Evolutionary conservation across 2,797 vertebrate species (phyloP), one percentile per base, ranked within the genome.

Genomic region (Sarcophilus harrisii): DNA sequence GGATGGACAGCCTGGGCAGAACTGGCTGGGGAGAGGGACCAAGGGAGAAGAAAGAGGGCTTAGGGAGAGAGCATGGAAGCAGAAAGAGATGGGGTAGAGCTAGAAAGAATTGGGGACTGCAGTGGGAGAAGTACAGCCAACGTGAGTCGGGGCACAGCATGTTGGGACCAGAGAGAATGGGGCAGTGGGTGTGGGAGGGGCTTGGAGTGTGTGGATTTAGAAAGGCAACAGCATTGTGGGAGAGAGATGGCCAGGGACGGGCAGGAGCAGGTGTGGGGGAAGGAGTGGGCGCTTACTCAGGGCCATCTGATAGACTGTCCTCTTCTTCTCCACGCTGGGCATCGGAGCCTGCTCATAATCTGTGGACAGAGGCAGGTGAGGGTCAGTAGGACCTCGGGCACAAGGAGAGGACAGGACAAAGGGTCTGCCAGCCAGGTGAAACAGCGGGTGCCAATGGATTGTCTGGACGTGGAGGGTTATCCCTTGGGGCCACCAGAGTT

Each of bases 251-350:
- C 52, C 45, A 90, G 87, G 24, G 29, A 57, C 1, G 2, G 21
- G 5, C 14, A n/a, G 66, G 54, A 55, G 38, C 10, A 66, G 54
- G 38, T 1, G 38, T 38, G 38, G 28, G 3, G 30, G 1, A 54
- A 55, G 91, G 29, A 28, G 21, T 59, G 11, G 13, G 11, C 58
- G 90, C 99, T 99, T 99, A 99, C 99, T 99, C 98, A 99, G 97
- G 97, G 99, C 99, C 99, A 99, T 99, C 98, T 99, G 99, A 98
- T 99, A 99, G 98, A 99, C 99, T 30, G 99, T 99, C 98, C 99
- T 98, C 98, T 99, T 99, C 98, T 99, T 99, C 98, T 99, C 99
- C 92, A 99, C 99, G 97, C 99, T 98, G 95, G 98, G 97, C 94
- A 97, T 99, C 97, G 99, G 99, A 29, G 99, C 98, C 98, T 99